Base-by-base conservation (phyloP, 2,888 invertebrate genomes). In the Cerastoderma edule region DNA sequence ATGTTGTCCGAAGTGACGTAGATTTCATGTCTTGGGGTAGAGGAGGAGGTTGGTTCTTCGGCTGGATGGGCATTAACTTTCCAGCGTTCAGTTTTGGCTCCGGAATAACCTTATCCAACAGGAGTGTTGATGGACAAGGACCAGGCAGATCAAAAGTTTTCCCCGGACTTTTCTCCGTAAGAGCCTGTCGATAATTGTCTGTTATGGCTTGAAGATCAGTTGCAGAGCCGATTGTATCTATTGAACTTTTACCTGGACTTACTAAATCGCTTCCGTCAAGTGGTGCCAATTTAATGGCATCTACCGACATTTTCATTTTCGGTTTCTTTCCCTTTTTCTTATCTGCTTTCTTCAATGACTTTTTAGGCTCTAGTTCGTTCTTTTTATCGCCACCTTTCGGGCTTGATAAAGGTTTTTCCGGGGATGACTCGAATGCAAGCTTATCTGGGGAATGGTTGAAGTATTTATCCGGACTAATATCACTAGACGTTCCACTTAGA, bases 1-100 rank as follows among this genome's bases (percentile, higher is more conserved):
- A 87, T 16, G 85, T 70, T 16, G 87, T 88, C 27, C 87, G 78
- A 35, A 89, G 48, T 33, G 87, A 78, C 4, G 73, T 79, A 0
- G 88, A 88, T 19, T 85, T 78, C 53, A 88, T 73, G 64, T 89
- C 85, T n/a, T 83, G 81, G 16, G 83, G 72, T 13, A 89, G 64
- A 1, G 89, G 88, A 22, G 89, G 89, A 0, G 88, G 89, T 19
- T 71, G 67, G 32, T 72, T 67, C 60, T 77, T 83, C 2, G 82
- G 83, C 28, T 81, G 75, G n/a, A 88, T 70, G 0, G 88, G 88
- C 1, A 84, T 73, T 39, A 88, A 63, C 67, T 68, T 79, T 8
- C 78, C 80, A 19, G 80, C 68, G 16, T 71, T 76, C n/a, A 76
- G 67, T 56, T 72, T 71, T n/a, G 83, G 78, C 72, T 77, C 78